A percentile compares a stretch with the other conserved stretches of the same genome.
Conservation (phyloP, 1,140 invertebrate species). For the Delia radicum region DNA sequence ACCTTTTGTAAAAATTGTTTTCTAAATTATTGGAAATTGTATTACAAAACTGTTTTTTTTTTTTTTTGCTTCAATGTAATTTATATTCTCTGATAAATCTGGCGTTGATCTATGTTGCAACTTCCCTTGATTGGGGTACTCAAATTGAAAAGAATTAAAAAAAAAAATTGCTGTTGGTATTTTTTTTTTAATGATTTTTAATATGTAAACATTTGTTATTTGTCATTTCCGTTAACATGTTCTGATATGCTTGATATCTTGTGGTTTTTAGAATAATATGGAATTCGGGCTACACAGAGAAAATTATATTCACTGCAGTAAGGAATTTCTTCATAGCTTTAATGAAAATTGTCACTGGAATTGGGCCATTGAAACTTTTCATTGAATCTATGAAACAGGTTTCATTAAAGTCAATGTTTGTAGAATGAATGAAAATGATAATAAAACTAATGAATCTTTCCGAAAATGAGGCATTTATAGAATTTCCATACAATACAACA, state of each 20-base stretch:
- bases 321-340: no score
- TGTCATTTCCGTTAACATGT: constrained; percentile 11
- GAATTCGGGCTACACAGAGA: no score
- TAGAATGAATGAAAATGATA: no score
- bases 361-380: no score
- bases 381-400: no score
- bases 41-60: constrained; percentile 3
- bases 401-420: no score
- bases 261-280: no score
- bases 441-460: no score
- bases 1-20: neutral
- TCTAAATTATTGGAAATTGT: neutral
- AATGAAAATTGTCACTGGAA: no score
- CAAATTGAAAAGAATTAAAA: neutral
- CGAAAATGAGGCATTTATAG: no score
- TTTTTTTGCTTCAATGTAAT: neutral
- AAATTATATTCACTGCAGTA: no score
- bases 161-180: neutral
- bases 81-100: neutral
- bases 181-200: neutral
- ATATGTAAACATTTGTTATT: constrained; percentile 17
- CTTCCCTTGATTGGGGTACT: neutral
- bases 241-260: neutral
- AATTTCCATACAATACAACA: no score
- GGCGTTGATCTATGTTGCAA: neutral